phyloP scores from a whole-genome alignment of 2,888 invertebrate genomes.

The Carabus problematicus region DNA sequence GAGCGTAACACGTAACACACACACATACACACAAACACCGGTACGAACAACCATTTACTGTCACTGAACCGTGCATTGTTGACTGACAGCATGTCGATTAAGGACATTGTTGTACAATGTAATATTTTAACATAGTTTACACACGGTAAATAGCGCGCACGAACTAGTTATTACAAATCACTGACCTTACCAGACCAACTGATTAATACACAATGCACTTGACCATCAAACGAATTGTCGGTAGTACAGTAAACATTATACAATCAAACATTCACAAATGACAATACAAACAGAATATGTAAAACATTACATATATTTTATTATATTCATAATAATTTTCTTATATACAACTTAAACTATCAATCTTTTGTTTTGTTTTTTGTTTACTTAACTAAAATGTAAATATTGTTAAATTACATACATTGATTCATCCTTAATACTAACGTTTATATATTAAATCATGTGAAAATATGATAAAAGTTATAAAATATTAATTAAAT shows the following conservation, averaged over 20 bases:
- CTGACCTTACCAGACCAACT: conserved; percentile 2
- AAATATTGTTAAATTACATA: no score
- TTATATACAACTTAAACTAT: no score
- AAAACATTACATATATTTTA: no score
- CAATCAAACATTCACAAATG: background rate
- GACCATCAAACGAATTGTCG: conserved; percentile 6
- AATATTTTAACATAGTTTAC: background rate
- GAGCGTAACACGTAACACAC: background rate
- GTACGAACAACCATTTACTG: background rate
- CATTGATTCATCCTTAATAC: no score
- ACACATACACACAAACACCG: no score
- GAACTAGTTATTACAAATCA: background rate
- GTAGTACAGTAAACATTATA: background rate
- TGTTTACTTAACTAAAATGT: no score
- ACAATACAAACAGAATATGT: no score
- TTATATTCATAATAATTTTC: no score
- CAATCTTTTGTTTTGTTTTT: no score
- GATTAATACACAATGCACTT: conserved; percentile 8
- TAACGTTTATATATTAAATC: no score
- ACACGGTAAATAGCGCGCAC: background rate
- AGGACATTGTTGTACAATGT: conserved; percentile 1
- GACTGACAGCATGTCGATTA: background rate
- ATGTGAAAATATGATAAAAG: no score
- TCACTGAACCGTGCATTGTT: conserved; percentile 11
- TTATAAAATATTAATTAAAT: no score